Percentiles rank a stretch among this genome's conserved stretches.
phyloP scores from a whole-genome alignment of 1,140 invertebrate species.

The Lanistes nyassanus region DNA sequence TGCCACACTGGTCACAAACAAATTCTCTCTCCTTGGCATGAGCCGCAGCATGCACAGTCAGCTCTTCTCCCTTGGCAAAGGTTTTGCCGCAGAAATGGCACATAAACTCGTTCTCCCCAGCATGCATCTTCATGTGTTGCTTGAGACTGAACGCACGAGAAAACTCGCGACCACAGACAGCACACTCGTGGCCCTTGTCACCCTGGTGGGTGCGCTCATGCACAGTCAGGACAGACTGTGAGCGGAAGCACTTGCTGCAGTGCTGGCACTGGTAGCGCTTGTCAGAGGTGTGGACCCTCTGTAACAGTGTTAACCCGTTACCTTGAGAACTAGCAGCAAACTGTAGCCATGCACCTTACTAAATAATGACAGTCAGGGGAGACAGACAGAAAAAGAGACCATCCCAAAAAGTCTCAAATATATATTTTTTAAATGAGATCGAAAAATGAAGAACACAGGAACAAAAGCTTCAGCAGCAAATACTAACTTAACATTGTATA shows the following conservation, averaged over 20 bases:
- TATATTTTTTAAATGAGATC: too few relatives aligned
- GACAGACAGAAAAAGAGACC: too few relatives aligned
- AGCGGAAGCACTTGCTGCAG: conserved; percentile 33
- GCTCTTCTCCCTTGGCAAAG: conserved; percentile 29
- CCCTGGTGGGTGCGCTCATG: conserved; percentile 32
- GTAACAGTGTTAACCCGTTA: background rate
- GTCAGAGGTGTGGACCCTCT: conserved; percentile 24
- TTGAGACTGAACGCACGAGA: conserved; percentile 29
- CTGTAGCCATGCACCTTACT: too few relatives aligned
- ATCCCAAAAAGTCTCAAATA: too few relatives aligned
- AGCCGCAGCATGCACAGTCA: conserved; percentile 26
- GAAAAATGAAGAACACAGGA: too few relatives aligned
- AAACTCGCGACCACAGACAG: conserved; percentile 32
- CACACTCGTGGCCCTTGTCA: conserved; percentile 31
- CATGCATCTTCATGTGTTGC: conserved; percentile 32
- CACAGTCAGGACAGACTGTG: conserved; percentile 29
- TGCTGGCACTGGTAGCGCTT: conserved; percentile 34
- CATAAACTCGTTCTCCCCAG: conserved; percentile 26
- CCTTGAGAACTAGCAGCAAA: too few relatives aligned
- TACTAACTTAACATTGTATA: too few relatives aligned
- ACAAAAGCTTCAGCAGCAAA: too few relatives aligned
- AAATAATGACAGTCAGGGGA: too few relatives aligned
- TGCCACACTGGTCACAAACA: conserved; percentile 30
- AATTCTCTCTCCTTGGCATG: conserved; percentile 30
- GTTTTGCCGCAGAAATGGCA: conserved; percentile 31